Percentiles rank a stretch among this genome's conserved stretches.
phyloP scores from a whole-genome alignment of 2,797 vertebrate species.

The Tenualosa ilisha region DNA sequence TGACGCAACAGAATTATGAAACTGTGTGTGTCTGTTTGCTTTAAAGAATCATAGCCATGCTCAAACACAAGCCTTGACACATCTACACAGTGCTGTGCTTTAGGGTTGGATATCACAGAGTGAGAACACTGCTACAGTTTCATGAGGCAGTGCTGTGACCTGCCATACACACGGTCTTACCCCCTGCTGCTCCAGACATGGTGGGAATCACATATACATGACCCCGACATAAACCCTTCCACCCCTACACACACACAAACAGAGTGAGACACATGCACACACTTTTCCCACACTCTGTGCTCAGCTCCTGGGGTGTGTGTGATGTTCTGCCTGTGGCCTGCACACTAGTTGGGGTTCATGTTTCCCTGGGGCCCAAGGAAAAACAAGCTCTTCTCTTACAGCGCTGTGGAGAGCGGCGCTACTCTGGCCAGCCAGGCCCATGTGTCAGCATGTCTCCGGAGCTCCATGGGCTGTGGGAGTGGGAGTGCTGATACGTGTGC shows the following conservation, averaged over 20 bases:
- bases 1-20: too few relatives aligned
- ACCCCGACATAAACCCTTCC: neutral
- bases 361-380: neutral
- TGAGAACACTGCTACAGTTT: neutral
- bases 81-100: neutral
- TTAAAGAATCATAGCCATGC: neutral
- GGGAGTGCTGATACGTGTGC: too few relatives aligned
- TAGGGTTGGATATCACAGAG: neutral
- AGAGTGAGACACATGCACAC: neutral
- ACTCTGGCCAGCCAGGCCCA: neutral
- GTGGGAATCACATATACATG: conserved; percentile 14
- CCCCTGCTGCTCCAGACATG: conserved; percentile 9
- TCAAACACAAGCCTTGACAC: neutral
- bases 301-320: conserved; percentile 19
- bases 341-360: neutral
- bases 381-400: conserved; percentile 17
- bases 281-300: conserved; percentile 6
- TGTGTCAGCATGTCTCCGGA: neutral
- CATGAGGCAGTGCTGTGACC: neutral
- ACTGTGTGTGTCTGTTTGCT: neutral
- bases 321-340: neutral
- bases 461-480: neutral
- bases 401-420: neutral
- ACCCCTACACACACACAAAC: neutral
- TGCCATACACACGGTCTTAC: neutral